phyloP scores from a whole-genome alignment of 2,113 vertebrate genomes.

The Microcebus ravelobensis region DNA sequence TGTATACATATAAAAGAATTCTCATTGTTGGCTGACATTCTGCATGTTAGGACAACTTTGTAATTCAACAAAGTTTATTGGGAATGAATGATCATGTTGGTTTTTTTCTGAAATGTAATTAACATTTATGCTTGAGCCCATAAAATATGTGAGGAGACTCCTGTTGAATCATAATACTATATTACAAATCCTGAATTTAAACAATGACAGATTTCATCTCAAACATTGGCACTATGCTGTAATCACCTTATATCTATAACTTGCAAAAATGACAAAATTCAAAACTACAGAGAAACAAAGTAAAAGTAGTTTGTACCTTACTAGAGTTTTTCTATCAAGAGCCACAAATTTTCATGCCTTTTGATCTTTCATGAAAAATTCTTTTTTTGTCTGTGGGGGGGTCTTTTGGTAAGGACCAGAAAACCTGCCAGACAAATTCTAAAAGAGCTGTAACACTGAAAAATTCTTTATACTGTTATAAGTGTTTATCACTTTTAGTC shows the following conservation, averaged over 20 bases:
- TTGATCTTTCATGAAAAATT: not conserved
- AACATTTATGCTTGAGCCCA: not conserved
- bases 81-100: not conserved
- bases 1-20: not conserved
- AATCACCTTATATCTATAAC: not conserved
- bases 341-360: not conserved
- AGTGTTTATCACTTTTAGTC: not conserved
- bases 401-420: no score
- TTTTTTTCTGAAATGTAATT: not conserved
- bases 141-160: not conserved
- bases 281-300: not conserved
- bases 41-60: not conserved
- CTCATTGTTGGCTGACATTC: not conserved
- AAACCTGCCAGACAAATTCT: no score
- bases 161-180: not conserved
- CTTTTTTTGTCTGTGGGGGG: not conserved
- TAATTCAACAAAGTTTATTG: not conserved
- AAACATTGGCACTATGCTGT: not conserved
- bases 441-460: not conserved
- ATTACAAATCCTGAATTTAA: not conserved
- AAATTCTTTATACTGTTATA: not conserved
- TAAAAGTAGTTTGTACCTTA: not conserved
- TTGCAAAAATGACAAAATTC: not conserved
- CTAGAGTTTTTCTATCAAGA: constrained; percentile 26
- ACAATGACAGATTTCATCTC: not conserved